These are phyloP conservation scores for Gymnopithys bicolor DNA, from an alignment of 2,797 vertebrate genomes.

Conservation along the genomic window DNA sequence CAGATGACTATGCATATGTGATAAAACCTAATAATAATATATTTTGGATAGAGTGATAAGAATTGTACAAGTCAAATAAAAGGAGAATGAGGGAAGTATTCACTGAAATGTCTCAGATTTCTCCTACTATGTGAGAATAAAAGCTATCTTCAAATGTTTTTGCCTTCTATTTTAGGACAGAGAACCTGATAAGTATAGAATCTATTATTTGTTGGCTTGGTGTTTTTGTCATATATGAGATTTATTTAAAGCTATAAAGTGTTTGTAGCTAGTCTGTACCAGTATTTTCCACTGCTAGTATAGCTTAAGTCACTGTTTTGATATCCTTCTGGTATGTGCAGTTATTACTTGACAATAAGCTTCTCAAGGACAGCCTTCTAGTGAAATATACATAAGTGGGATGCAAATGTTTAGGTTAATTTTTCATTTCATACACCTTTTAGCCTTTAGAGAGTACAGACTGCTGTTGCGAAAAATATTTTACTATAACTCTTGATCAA, in stretches of 20 bases:
- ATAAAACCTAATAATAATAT: neutral
- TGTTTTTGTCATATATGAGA: rapidly evolving
- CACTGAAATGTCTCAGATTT: neutral
- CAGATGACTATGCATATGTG: neutral
- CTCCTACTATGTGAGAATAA: neutral
- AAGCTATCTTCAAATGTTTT: neutral
- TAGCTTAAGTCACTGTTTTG: neutral
- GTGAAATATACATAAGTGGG: neutral
- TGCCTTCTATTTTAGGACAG: neutral
- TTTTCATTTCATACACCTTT: conserved; percentile 9
- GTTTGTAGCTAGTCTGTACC: neutral
- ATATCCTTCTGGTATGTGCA: neutral
- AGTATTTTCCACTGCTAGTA: neutral
- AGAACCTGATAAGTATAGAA: rapidly evolving
- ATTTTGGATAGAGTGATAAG: neutral
- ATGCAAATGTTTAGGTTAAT: neutral
- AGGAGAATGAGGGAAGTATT: neutral
- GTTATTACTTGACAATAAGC: conserved; percentile 9
- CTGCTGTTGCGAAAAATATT: conserved; percentile 16
- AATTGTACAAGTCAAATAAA: neutral
- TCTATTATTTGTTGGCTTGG: neutral
- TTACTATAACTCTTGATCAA: neutral
- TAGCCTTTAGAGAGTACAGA: neutral
- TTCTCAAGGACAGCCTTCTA: conserved; percentile 5
- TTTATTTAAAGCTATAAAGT: neutral